Evolutionary conservation across 2,113 vertebrate genomes (phyloP), one percentile per base, ranked within the genome.

Genomic region (Rhabdornis inornatus): DNA sequence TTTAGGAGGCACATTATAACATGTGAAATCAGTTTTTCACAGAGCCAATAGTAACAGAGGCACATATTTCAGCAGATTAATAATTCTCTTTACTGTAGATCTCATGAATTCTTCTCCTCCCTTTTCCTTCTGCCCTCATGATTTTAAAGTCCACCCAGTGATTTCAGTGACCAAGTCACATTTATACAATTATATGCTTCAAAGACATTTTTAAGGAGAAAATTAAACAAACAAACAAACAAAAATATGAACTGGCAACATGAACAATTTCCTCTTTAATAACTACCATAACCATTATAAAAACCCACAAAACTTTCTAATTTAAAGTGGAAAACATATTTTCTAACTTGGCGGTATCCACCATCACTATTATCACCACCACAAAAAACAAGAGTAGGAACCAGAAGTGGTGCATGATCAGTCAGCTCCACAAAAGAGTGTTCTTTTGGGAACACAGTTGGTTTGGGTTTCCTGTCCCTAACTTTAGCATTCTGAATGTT

Each of bases 51-150:
- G 90, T 89, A 95, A 91, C 69, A 89, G 66, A 95, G 45, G 60
- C 92, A 82, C 88, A 89, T 90, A 95, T 92, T 95, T 96, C 92
- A 92, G 45, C 40, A 95, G 88, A 96, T 95, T 93, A 97, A 94
- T 96, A 96, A 97, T 96, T 96, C 92, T 88, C 86, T 96, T 93
- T 96, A 89, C 76, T 93, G 86, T 87, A 92, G 69, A 63, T 71
- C 92, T 96, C 83, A 93, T 93, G 53, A 97, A 90, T 96, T 92
- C 92, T 96, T 94, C 86, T 88, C 88, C 79, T 95, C 90, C 88
- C 72, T 86, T 88, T 89, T 87, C 60, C 53, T 82, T 94, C 87
- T 90, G 52, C 80, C 72, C 69, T 93, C n/a, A 71, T 74, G 37
- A 87, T 89, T 95, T 93, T 79, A 65, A 95, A 94, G 90, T 93